These are phyloP conservation scores for Gulo gulo DNA, from an alignment of 2,113 vertebrate species.

Conservation along the genomic window DNA sequence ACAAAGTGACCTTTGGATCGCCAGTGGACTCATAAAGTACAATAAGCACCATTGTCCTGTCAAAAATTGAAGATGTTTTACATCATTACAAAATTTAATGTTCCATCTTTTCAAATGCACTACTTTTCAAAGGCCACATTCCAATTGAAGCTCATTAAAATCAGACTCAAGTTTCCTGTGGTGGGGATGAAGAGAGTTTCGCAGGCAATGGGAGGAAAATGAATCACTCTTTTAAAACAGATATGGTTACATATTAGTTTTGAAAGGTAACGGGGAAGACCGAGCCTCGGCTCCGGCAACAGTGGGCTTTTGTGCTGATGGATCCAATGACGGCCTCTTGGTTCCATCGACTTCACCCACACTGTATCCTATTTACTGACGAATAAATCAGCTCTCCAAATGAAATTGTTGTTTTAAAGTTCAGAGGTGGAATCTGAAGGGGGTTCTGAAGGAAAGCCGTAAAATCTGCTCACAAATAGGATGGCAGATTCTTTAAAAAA, in stretches of 20 bases:
- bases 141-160: conserved; percentile 95
- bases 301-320: conserved; percentile 93
- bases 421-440: conserved; percentile 81
- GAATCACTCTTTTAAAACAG: conserved; percentile 99
- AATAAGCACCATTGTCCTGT: conserved; percentile 98
- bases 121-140: conserved; percentile 97
- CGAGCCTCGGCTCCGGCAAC: conserved; percentile 89
- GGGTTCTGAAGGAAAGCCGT: conserved; percentile 73
- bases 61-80: conserved; percentile 97
- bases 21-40: conserved; percentile 95
- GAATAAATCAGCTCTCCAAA: conserved; percentile 88
- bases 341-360: conserved; percentile 87
- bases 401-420: conserved; percentile 88
- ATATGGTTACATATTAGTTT: conserved; percentile 99
- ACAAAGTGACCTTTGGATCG: conserved; percentile 99
- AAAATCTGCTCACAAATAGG: conserved; percentile 56
- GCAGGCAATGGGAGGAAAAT: conserved; percentile 95
- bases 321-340: conserved; percentile 92
- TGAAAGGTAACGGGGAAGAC: conserved; percentile 97
- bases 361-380: conserved; percentile 88
- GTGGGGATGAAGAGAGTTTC: conserved; percentile 95
- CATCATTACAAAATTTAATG: conserved; percentile 98
- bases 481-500: background rate
- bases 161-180: conserved; percentile 96
- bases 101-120: conserved; percentile 94